A percentile compares a stretch with the other conserved stretches of the same genome.
These are phyloP conservation scores for Tetraodon nigroviridis DNA, from an alignment of 2,113 vertebrate species.

Conservation along the genomic window DNA sequence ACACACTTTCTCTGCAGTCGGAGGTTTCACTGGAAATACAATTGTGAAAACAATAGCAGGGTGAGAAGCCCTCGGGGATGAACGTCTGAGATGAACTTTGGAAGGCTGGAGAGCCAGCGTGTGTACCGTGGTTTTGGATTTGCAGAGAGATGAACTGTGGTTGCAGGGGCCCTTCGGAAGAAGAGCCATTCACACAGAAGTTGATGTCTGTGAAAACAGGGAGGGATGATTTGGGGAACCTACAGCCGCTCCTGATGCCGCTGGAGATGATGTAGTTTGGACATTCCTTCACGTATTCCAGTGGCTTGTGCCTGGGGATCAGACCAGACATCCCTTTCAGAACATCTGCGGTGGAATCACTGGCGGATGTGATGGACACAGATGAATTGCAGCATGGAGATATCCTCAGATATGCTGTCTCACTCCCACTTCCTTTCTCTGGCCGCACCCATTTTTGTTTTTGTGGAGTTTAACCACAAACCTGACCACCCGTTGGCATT, in stretches of 20 bases:
- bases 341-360: no score
- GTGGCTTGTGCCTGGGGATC: slow-evolving; percentile 72
- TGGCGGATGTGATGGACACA: no score
- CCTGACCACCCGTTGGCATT: no score
- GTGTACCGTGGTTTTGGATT: slow-evolving; percentile 82
- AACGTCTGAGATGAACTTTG: no score
- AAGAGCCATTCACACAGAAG: slow-evolving; percentile 82
- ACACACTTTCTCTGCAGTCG: slow-evolving; percentile 48
- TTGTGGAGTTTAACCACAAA: no score
- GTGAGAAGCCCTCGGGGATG: no score
- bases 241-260: slow-evolving; percentile 69
- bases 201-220: slow-evolving; percentile 81
- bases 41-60: no score
- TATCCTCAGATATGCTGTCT: no score
- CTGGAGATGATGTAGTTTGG: slow-evolving; percentile 61
- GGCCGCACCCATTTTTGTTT: no score
- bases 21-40: slow-evolving; percentile 72
- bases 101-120: neutral
- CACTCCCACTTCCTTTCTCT: no score
- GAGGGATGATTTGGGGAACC: slow-evolving; percentile 60
- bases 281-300: slow-evolving; percentile 70
- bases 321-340: neutral
- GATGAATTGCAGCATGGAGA: no score
- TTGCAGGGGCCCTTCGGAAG: slow-evolving; percentile 44
- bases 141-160: slow-evolving; percentile 71